Base-by-base conservation (phyloP, 2,113 vertebrate genomes). In the Prinia subflava region DNA sequence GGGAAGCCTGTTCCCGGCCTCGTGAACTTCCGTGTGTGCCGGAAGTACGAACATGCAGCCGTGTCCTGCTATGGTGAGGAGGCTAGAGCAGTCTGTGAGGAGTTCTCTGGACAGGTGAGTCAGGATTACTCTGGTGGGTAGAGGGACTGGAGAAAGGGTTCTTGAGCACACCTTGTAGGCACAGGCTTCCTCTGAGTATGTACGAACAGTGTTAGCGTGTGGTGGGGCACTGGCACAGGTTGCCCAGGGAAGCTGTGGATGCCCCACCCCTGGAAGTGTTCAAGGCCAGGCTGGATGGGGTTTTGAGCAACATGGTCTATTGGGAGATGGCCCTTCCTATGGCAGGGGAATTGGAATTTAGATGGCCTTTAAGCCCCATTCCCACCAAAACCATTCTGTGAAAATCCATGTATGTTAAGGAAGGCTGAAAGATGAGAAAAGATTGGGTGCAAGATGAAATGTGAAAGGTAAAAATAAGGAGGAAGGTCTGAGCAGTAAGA, bases 1-100 rank as follows among this genome's bases (percentile, higher is more conserved):
- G 98, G 98, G 53, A 98, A 98, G 64, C 96, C 97, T 35, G 98
- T 98, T 83, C 96, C 94, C 7, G 98, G 98, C 71, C 56, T 49
- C 0, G 84, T 84, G 50, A 97, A 24, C 33, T 46, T 98, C 70
- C 97, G 64, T 18, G 23, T 98, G 9, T 98, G 98, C 96, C 96
- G 98, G 28, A 97, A 70, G 0, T 98, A 94, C 52, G 88, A 92
- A 30, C 46, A 3, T 0, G 0, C 13, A 55, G 14, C 21, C 39
- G 10, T 46, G 21, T 5, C 4, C 46, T 98, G 98, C 92, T 94
- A 92, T 31, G 95, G 91, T 0, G 69, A 79, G 55, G 97, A 98
- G 44, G 87, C 87, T 9, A 59, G 75, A 44, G 96, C 89, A 30
- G 47, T 98, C 74, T 98, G 98, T 28, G 96, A 98, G 2, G 96